Evolutionary conservation across 2,113 vertebrate genomes (phyloP).

Genomic region (Semnopithecus entellus): DNA sequence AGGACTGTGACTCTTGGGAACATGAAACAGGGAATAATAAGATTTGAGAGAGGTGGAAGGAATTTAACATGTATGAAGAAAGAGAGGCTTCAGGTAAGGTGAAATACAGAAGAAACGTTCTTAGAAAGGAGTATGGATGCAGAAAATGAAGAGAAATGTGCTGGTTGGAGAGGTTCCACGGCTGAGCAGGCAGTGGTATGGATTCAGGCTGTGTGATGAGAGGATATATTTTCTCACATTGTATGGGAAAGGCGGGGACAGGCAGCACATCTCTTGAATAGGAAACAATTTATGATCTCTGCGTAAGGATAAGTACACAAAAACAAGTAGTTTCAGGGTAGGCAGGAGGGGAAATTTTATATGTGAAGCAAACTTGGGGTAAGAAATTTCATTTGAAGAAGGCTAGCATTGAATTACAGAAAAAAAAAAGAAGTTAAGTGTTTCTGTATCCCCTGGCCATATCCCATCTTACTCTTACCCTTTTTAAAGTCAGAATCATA

Average conservation of each 20-base stretch:
- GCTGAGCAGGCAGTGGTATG: accelerated
- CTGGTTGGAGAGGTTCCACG: accelerated
- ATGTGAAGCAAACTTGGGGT: no score
- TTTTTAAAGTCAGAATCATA: not conserved
- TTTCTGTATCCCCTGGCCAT: not conserved
- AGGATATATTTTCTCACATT: accelerated
- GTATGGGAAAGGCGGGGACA: accelerated
- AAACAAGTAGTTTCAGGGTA: not conserved
- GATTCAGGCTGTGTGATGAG: accelerated
- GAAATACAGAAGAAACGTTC: accelerated
- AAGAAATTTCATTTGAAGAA: not conserved
- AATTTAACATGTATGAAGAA: not conserved
- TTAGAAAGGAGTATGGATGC: no score
- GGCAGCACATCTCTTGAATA: not conserved
- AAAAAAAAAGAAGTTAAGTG: not conserved
- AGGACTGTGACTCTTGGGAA: not conserved
- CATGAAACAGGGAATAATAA: not conserved
- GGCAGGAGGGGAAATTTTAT: not conserved
- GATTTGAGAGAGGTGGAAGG: not conserved
- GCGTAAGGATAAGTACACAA: no score
- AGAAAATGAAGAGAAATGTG: not conserved
- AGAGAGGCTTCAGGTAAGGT: not conserved
- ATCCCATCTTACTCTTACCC: not conserved
- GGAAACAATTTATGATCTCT: not conserved
- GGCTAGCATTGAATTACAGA: not conserved